Evolutionary conservation across 2,888 invertebrate species (phyloP), one percentile per base, ranked within the genome.

Genomic region (Icerya purchasi): DNA sequence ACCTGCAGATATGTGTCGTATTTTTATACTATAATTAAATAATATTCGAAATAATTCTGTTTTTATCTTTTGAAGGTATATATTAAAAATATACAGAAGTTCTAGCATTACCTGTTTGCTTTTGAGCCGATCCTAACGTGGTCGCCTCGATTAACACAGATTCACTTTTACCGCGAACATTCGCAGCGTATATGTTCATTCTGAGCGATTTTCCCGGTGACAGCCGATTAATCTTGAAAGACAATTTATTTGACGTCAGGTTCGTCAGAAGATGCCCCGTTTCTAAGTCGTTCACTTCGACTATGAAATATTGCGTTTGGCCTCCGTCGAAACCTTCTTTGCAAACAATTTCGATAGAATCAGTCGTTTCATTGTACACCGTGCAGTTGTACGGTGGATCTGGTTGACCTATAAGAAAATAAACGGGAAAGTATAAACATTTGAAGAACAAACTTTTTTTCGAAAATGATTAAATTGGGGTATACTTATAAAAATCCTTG

Each of bases 91-190:
- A n/a, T n/a, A n/a, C n/a, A n/a, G n/a, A n/a, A n/a, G n/a, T n/a
- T n/a, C n/a, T n/a, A n/a, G 14, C 36, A 70, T 75, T 74, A 83
- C 84, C 83, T 71, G 83, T 83, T 73, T 82, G 82, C 71, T 83
- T 84, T 70, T 84, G 84, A 55, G 84, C 83, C 59, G 80, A 77
- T 71, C 84, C 83, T 55, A 84, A 73, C 49, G 84, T 85, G 69
- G 80, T 83, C 53, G 82, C 84, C 68, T 84, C 84, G n/a, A 84
- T 71, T 57, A 77, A 70, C 19, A 83, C 78, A 0, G 78, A 72
- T 62, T 87, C 87, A 64, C 89, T 88, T 65, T 82, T 77, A 19
- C 91, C 91, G 68, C 86, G 84, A 3, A 82, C 78, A 70, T 91
- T 91, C 61, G 80, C 80, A 1, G 89, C 84, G 70, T 86, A 90